These are phyloP conservation scores for Brachystomella parvula DNA, from an alignment of 1,140 invertebrate genomes.

Conservation along the genomic window DNA sequence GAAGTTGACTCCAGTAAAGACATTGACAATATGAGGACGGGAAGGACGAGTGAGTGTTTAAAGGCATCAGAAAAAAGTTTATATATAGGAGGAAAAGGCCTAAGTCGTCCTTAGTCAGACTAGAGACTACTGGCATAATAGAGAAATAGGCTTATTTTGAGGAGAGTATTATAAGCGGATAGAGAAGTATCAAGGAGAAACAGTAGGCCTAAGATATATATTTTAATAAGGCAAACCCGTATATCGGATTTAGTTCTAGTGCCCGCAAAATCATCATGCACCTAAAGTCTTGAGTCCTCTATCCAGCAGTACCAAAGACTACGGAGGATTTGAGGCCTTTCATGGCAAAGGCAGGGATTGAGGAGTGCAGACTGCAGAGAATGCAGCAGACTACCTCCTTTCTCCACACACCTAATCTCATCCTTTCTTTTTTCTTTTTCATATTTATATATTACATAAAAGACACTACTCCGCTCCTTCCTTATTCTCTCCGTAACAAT, in stretches of 20 bases:
- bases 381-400: background rate
- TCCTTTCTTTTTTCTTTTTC: too few species aligned
- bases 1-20: conserved; percentile 24
- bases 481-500: background rate
- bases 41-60: conserved; percentile 26
- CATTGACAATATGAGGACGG: conserved; percentile 30
- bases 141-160: conserved; percentile 31
- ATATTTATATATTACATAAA: too few species aligned
- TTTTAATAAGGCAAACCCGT: conserved; percentile 38
- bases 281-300: background rate
- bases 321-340: conserved; percentile 1
- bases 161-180: conserved; percentile 34
- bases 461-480: background rate
- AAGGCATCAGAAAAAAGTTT: conserved; percentile 25
- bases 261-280: background rate
- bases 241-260: conserved; percentile 27
- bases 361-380: too few species aligned
- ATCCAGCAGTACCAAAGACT: background rate
- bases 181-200: conserved; percentile 16
- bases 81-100: conserved; percentile 26
- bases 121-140: conserved; percentile 10
- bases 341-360: too few species aligned
- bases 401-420: background rate
- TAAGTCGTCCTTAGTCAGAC: conserved; percentile 7
- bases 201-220: conserved; percentile 31